Evolutionary conservation across 2,113 vertebrate genomes (phyloP).

Genomic region (Marmota monax): DNA sequence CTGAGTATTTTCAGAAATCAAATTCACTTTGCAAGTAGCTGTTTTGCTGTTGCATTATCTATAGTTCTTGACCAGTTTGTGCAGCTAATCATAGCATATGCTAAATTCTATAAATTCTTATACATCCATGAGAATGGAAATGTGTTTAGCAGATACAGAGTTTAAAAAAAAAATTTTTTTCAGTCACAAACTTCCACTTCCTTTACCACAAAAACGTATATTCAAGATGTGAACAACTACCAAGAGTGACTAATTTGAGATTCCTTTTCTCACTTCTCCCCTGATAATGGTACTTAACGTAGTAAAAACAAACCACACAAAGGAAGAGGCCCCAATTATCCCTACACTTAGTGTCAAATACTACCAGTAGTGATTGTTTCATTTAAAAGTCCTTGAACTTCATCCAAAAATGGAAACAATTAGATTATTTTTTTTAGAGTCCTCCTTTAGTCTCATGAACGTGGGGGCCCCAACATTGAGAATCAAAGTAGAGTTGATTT

Average conservation of each 20-base stretch:
- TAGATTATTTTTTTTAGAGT: not conserved
- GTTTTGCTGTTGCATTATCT: not conserved
- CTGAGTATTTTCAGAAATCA: conserved; percentile 52
- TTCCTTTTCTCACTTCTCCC: conserved; percentile 14
- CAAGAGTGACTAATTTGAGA: not conserved
- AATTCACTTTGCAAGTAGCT: not conserved
- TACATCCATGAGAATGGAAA: not conserved
- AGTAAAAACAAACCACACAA: not conserved
- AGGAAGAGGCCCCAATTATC: not conserved
- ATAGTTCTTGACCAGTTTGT: not conserved
- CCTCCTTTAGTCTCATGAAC: not conserved
- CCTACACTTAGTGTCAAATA: not conserved
- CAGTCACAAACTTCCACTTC: conserved; percentile 13
- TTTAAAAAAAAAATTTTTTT: not conserved
- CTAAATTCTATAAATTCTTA: not conserved
- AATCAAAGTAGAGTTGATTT: not conserved
- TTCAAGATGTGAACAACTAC: not conserved
- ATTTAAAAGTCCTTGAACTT: conserved; percentile 5
- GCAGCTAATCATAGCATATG: not conserved
- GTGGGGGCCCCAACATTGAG: not conserved
- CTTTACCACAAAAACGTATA: conserved; percentile 4
- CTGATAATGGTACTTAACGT: not conserved
- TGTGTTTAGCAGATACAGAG: not conserved
- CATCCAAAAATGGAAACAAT: conserved; percentile 20
- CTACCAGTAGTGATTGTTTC: not conserved